A percentile compares a stretch with the other conserved stretches of the same genome.
phyloP scores from a whole-genome alignment of 1,140 invertebrate genomes.

The Aphelinus atriplicis region DNA sequence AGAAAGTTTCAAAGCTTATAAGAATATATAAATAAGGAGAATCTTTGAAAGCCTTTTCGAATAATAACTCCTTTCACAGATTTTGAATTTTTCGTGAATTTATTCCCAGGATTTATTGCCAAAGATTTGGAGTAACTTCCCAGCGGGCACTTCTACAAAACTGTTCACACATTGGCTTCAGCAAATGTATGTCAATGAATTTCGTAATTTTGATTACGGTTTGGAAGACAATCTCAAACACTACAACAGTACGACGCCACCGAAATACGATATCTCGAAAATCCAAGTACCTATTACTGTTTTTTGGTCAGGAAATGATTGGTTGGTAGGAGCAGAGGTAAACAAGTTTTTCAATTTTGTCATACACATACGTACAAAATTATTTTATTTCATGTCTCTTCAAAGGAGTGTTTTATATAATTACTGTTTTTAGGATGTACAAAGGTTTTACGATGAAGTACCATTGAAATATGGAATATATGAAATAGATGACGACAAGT shows the following conservation, averaged over 20 bases:
- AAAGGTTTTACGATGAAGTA: constrained; percentile 63
- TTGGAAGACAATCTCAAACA: constrained; percentile 65
- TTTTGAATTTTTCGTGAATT: too few relatives aligned
- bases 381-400: background rate
- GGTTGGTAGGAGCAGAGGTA: constrained; percentile 69
- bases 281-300: constrained; percentile 76
- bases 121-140: constrained; percentile 77
- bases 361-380: background rate
- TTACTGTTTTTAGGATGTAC: constrained; percentile 67
- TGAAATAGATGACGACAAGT: constrained; percentile 69
- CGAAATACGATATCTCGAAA: constrained; percentile 72
- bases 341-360: constrained; percentile 25
- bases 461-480: constrained; percentile 63
- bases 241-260: constrained; percentile 72
- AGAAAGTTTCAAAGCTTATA: too few relatives aligned
- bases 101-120: constrained; percentile 59
- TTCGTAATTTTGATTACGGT: constrained; percentile 77
- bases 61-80: too few relatives aligned
- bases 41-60: too few relatives aligned
- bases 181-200: constrained; percentile 71
- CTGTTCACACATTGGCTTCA: constrained; percentile 78
- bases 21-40: too few relatives aligned
- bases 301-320: constrained; percentile 78
- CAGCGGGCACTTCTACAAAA: constrained; percentile 82
- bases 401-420: background rate